Conservation (phyloP, 2,888 invertebrate genomes). For the Leptopterna dolabrata region DNA sequence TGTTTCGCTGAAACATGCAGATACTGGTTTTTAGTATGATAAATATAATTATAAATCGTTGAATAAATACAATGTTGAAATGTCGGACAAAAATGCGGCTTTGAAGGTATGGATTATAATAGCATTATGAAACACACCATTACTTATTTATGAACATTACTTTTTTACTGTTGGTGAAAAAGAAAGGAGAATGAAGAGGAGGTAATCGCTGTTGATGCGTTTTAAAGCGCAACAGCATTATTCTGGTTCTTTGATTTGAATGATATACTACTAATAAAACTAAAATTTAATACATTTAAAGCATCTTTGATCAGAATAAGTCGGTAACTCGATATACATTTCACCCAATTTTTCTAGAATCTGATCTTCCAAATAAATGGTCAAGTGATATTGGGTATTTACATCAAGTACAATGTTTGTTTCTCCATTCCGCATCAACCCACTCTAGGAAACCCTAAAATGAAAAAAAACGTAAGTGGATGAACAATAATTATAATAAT, state of each 20-base stretch:
- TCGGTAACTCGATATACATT: constrained; percentile 6
- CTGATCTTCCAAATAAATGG: background rate
- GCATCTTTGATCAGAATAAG: background rate
- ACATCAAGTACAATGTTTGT: background rate
- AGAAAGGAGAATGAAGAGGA: background rate
- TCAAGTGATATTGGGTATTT: background rate
- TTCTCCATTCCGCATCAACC: background rate
- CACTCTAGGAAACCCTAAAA: background rate
- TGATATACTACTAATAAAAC: background rate
- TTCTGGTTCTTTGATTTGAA: background rate
- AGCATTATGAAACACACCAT: background rate
- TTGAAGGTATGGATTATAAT: background rate
- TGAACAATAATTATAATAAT: background rate
- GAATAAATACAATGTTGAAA: background rate
- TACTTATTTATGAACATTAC: background rate
- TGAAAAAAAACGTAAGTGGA: background rate
- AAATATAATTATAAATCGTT: background rate
- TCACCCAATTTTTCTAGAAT: background rate
- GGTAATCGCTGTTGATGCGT: background rate
- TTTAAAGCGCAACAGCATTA: background rate
- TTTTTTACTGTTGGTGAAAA: background rate
- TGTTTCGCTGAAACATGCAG: constrained; percentile 8
- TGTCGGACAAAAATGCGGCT: background rate
- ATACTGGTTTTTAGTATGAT: constrained; percentile 16
- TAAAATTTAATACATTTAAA: background rate